These are phyloP conservation scores for Xiphophorus maculatus DNA, from an alignment of 2,113 vertebrate species.

Conservation along the genomic window DNA sequence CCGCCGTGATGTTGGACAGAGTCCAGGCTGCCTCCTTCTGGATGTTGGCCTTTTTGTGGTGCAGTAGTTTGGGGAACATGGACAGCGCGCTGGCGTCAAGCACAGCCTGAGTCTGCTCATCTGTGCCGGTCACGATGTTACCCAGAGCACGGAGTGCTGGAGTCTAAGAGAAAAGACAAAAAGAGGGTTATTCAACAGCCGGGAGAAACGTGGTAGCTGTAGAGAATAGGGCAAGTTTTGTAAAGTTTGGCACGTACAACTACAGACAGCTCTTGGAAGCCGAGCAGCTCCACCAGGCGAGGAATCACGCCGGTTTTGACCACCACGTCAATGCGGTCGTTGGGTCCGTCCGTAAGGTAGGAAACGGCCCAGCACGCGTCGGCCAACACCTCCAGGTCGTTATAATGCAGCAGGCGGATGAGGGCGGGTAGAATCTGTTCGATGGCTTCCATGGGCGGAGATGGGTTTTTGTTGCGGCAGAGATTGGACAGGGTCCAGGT, in stretches of 20 bases:
- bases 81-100: conserved; percentile 85
- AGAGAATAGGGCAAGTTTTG: background rate
- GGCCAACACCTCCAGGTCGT: conserved; percentile 90
- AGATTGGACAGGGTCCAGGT: conserved; percentile 98
- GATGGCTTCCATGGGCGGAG: conserved; percentile 87
- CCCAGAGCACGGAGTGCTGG: conserved; percentile 91
- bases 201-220: background rate
- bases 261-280: conserved; percentile 86
- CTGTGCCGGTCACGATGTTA: conserved; percentile 98
- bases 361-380: conserved; percentile 96
- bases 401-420: conserved; percentile 84
- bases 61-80: conserved; percentile 85
- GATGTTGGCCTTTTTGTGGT: conserved; percentile 89
- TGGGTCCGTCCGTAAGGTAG: conserved; percentile 94
- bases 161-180: conserved; percentile 78
- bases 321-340: conserved; percentile 95
- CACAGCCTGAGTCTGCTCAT: conserved; percentile 95
- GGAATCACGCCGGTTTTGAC: conserved; percentile 88
- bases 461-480: conserved; percentile 98
- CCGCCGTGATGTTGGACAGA: conserved; percentile 96
- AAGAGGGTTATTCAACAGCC: background rate
- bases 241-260: conserved; percentile 78
- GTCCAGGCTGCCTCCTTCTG: conserved; percentile 98
- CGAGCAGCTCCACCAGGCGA: conserved; percentile 89
- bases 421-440: conserved; percentile 89